A percentile compares a stretch with the other conserved stretches of the same genome.
These are phyloP conservation scores for Arrhamphus sclerolepis DNA, from an alignment of 2,797 vertebrate genomes.

Conservation along the genomic window DNA sequence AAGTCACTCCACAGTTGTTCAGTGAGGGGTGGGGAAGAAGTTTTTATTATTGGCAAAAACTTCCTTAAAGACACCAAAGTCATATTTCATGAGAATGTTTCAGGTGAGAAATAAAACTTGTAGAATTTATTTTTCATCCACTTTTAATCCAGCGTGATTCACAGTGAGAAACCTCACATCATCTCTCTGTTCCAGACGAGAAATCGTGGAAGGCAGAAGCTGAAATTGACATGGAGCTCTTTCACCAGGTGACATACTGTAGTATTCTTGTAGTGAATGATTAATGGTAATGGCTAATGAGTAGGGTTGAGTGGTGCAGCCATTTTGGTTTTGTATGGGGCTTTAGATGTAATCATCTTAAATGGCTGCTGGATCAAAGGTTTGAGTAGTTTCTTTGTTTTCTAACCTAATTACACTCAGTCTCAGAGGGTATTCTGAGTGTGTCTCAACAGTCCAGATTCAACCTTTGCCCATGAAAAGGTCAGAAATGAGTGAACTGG, in stretches of 20 bases:
- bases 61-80: slow-evolving; percentile 99
- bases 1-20: slow-evolving; percentile 96
- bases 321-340: slow-evolving; percentile 51
- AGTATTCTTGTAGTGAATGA: slow-evolving; percentile 29
- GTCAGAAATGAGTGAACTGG: slow-evolving; percentile 12
- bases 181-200: slow-evolving; percentile 85
- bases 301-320: slow-evolving; percentile 43
- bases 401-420: slow-evolving; percentile 69
- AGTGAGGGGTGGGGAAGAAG: slow-evolving; percentile 92
- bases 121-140: not conserved
- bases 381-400: slow-evolving; percentile 70
- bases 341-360: slow-evolving; percentile 74
- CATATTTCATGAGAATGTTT: slow-evolving; percentile 94
- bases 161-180: not conserved
- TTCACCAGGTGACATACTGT: slow-evolving; percentile 91
- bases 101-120: slow-evolving; percentile 77
- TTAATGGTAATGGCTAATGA: slow-evolving; percentile 41
- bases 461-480: slow-evolving; percentile 41
- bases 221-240: slow-evolving; percentile 99
- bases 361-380: slow-evolving; percentile 61
- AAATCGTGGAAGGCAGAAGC: slow-evolving; percentile 97
- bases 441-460: too few species aligned
- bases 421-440: slow-evolving; percentile 24
- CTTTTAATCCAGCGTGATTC: not conserved
- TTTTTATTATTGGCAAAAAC: slow-evolving; percentile 99